Evolutionary conservation across 2,797 vertebrate species (phyloP).

Genomic region (Manis pentadactyla): DNA sequence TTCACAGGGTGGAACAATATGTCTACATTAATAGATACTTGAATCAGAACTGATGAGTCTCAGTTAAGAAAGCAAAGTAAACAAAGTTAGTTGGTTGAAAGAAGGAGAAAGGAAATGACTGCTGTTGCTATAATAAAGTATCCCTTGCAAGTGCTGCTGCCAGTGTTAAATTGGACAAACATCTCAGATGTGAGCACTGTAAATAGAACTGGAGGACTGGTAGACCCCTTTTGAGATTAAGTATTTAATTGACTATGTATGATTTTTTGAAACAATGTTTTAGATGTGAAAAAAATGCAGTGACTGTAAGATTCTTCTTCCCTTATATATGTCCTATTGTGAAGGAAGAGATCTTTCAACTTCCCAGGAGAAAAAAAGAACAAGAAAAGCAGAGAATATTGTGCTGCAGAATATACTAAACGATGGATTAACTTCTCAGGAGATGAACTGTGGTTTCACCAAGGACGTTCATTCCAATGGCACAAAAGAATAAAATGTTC

Average conservation of each 20-base stretch:
- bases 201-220: not conserved
- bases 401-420: too few species aligned
- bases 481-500: not conserved
- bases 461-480: not conserved
- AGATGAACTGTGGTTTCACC: not conserved
- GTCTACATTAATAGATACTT: not conserved
- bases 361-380: not conserved
- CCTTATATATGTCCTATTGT: not conserved
- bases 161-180: not conserved
- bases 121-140: not conserved
- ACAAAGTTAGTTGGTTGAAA: not conserved
- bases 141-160: not conserved
- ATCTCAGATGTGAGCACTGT: not conserved
- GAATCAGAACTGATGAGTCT: not conserved
- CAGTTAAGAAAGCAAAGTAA: not conserved
- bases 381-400: not conserved
- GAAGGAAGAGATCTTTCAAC: not conserved
- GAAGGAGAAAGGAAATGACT: not conserved
- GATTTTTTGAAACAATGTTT: not conserved
- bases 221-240: not conserved
- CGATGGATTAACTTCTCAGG: not conserved
- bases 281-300: not conserved
- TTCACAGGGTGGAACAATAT: not conserved
- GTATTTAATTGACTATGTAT: not conserved
- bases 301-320: not conserved